Evolutionary conservation across 2,113 vertebrate species (phyloP).

Genomic region (Telmatochromis sp.): DNA sequence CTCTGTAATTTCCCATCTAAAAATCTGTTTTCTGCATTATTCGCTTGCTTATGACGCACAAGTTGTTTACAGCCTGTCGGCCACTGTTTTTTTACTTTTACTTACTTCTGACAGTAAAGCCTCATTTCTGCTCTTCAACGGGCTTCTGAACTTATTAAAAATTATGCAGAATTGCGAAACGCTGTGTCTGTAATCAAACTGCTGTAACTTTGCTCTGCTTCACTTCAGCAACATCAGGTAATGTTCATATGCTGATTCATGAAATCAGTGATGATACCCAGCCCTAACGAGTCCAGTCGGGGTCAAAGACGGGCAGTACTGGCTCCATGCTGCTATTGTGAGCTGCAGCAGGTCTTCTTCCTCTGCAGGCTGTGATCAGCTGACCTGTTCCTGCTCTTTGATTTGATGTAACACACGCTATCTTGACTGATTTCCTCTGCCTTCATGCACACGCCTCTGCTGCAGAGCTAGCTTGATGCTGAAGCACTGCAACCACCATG

Average conservation of each 20-base stretch:
- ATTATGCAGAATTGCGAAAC: too few species aligned
- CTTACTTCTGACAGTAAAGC: too few species aligned
- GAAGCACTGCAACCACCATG: background rate
- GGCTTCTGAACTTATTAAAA: too few species aligned
- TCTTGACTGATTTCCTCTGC: background rate
- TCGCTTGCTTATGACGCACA: background rate
- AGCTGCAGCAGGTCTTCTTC: background rate
- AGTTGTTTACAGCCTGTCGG: background rate
- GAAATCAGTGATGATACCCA: background rate
- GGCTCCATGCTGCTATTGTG: background rate
- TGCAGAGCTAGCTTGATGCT: background rate
- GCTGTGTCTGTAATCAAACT: rapidly evolving
- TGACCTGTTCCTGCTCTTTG: background rate
- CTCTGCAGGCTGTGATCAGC: background rate
- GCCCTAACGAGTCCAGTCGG: background rate
- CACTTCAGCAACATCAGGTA: too few species aligned
- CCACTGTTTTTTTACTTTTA: too few species aligned
- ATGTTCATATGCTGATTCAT: too few species aligned
- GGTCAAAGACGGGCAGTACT: background rate
- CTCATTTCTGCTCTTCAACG: too few species aligned
- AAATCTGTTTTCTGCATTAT: background rate
- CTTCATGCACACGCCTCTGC: background rate
- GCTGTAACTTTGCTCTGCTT: background rate
- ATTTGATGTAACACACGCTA: background rate
- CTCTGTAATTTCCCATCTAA: background rate